Evolutionary conservation across 2,797 vertebrate genomes (phyloP), one percentile per base, ranked within the genome.

Genomic region (Catamblyrhynchus diadema): DNA sequence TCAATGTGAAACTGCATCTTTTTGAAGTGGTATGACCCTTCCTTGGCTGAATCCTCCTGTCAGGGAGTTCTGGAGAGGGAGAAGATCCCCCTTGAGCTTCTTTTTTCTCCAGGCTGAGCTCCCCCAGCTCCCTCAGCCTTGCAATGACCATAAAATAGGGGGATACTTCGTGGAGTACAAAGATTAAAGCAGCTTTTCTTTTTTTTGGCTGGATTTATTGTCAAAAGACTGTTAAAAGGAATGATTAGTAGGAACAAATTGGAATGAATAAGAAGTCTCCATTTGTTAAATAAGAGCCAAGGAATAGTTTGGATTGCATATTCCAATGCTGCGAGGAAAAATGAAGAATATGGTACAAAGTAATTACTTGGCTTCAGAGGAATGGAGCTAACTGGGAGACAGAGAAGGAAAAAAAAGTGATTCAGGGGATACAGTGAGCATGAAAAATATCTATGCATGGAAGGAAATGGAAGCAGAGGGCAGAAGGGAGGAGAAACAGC

Each of bases 401-500:
- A 89, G 42, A 27, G 53, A 12, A 87, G 74, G 74, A 88, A 90
- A 94, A 94, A 78, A 45, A 74, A 86, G 24, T 84, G 78, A 88
- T 62, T 85, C 64, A 69, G 28, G 54, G 33, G 39, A 89, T 72
- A 77, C 6, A 81, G 24, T 3, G 27, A 80, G 28, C 25, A 70
- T 48, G 51, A 93, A 87, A 92, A 85, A 30, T 60, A 37, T 48
- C 51, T 5, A 0, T 41, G 27, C 16, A 28, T 56, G 57, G 67
- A 50, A 91, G 86, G 24, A 82, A 67, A 71, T 53, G 33, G 71
- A 91, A 82, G 33, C 27, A 73, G 71, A 80, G 6, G 21, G 33
- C 9, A 87, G 81, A 88, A 73, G 14, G 42, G 60, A 69, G 56
- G n/a, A 47, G 25, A 57, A 65, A 33, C 9, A 33, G 22, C 39